Conservation (phyloP, 1,140 invertebrate genomes). For the Macrotrachela quadricornifera region DNA sequence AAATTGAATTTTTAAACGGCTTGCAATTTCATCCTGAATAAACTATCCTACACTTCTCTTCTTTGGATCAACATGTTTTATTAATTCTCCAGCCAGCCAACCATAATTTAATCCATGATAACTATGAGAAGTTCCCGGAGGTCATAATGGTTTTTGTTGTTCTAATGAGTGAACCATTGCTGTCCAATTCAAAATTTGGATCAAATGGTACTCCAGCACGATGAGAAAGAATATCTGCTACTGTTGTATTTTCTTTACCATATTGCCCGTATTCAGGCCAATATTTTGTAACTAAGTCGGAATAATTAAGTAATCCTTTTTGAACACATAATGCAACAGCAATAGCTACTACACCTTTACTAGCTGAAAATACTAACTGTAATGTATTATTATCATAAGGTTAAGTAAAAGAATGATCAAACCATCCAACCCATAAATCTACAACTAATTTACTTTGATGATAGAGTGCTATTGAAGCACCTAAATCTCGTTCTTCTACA, state of each 20-base stretch:
- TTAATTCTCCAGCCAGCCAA: conserved; percentile 27
- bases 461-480: not conserved
- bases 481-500: too few species aligned
- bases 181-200: too few species aligned
- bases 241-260: conserved; percentile 18
- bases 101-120: conserved; percentile 29
- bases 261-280: conserved; percentile 32
- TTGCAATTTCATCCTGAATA: too few species aligned
- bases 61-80: conserved; percentile 9
- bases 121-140: conserved; percentile 16
- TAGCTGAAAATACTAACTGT: conserved; percentile 11
- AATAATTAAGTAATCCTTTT: conserved; percentile 21
- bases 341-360: conserved; percentile 23
- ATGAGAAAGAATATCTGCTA: too few species aligned
- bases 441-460: conserved; percentile 16
- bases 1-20: too few species aligned
- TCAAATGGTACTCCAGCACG: too few species aligned
- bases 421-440: conserved; percentile 27
- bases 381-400: conserved; percentile 10
- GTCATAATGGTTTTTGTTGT: not conserved
- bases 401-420: conserved; percentile 12
- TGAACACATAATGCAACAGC: conserved; percentile 25
- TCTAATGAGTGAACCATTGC: too few species aligned
- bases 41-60: too few species aligned
- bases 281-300: conserved; percentile 20